These are phyloP conservation scores for Chaenogobius annularis DNA, from an alignment of 2,113 vertebrate genomes.

Conservation along the genomic window DNA sequence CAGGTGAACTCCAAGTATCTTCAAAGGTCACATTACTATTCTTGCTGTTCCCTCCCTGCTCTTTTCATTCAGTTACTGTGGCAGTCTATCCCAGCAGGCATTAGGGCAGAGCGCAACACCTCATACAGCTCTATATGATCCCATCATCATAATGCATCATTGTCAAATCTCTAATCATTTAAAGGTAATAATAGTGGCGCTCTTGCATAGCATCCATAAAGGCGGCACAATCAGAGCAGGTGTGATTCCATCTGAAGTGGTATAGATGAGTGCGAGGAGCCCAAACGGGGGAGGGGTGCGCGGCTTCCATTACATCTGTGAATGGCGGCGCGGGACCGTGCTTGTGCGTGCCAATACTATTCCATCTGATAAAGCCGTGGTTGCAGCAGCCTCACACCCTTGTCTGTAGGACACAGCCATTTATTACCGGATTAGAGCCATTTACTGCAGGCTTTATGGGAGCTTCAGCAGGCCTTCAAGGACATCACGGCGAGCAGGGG, in stretches of 20 bases:
- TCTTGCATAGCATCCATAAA: conserved; percentile 70
- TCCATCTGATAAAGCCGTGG: conserved; percentile 76
- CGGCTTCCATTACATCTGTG: conserved; percentile 65
- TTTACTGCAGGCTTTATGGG: conserved; percentile 82
- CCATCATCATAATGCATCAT: conserved; percentile 75
- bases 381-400: conserved; percentile 76
- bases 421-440: conserved; percentile 84
- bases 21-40: conserved; percentile 76
- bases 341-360: conserved; percentile 66
- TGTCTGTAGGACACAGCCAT: conserved; percentile 83
- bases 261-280: conserved; percentile 32
- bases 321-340: conserved; percentile 32
- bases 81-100: conserved; percentile 50
- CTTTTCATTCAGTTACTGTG: conserved; percentile 63
- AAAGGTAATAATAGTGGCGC: conserved; percentile 72
- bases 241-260: conserved; percentile 69
- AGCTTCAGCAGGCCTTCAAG: conserved; percentile 79
- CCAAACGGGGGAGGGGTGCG: conserved; percentile 5
- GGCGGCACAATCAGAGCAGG: conserved; percentile 62
- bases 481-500: conserved; percentile 72
- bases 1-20: conserved; percentile 74
- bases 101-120: conserved; percentile 55
- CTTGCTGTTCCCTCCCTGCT: conserved; percentile 58
- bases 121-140: conserved; percentile 60
- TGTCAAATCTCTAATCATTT: conserved; percentile 71